Base-by-base conservation (phyloP, 2,888 invertebrate species). In the Bedellia somnulentella region DNA sequence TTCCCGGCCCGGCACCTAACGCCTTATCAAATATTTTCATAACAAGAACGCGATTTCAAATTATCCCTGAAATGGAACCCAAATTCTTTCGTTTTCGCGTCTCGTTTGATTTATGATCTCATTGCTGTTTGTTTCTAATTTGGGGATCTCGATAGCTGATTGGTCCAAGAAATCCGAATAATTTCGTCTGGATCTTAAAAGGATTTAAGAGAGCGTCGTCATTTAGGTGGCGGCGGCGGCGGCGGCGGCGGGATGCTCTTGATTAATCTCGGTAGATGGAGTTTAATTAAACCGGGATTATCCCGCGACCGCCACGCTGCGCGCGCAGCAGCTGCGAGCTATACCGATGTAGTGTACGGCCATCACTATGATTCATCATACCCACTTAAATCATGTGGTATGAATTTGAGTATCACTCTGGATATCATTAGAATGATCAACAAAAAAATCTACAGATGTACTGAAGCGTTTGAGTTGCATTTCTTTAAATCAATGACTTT, bases 271-370 rank as follows among this genome's bases (percentile, higher is more conserved):
- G 49, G 50, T 47, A 47, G 52, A 57, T 52, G 47, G 43, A 42
- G 45, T 62, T 60, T 63, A 66, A 66, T 66, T 66, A 66, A 63
- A 63, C 57, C 54, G 48, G 57, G 61, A 66, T 66, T 61, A 66
- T 56, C 47, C 55, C 41, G 47, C 49, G n/a, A n/a, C n/a, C n/a
- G n/a, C n/a, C n/a, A n/a, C 55, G 52, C 45, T 49, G 51, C 54
- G 50, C 43, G 37, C 45, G 43, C 26, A 24, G 26, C 22, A 27
- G 21, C n/a, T n/a, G n/a, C n/a, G n/a, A n/a, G n/a, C n/a, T n/a
- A n/a, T n/a, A n/a, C n/a, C n/a, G n/a, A n/a, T n/a, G n/a, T n/a
- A n/a, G n/a, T n/a, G n/a, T n/a, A n/a, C n/a, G n/a, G n/a, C n/a
- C n/a, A n/a, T n/a, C n/a, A n/a, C n/a, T n/a, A n/a, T n/a, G n/a